A percentile compares a stretch with the other conserved stretches of the same genome.
phyloP scores from a whole-genome alignment of 2,797 vertebrate genomes.

The Brotula barbata region DNA sequence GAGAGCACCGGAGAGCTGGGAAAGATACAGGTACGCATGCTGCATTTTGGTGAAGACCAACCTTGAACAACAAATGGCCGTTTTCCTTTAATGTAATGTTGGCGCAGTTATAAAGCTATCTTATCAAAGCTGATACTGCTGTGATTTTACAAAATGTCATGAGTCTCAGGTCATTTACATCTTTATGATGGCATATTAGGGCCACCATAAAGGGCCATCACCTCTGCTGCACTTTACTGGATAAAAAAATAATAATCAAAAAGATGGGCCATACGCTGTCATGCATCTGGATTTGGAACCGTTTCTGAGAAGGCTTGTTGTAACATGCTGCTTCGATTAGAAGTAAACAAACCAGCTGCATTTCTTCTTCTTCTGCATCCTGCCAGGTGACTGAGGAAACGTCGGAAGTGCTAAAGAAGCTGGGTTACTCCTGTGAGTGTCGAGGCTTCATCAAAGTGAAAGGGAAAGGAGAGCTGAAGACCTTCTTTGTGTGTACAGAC shows the following conservation, averaged over 20 bases:
- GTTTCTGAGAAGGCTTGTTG: too few species aligned
- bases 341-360: too few species aligned
- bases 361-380: neutral
- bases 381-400: slow-evolving; percentile 94
- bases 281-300: too few species aligned
- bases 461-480: slow-evolving; percentile 95
- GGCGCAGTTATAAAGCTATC: neutral
- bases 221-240: too few species aligned
- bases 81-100: neutral
- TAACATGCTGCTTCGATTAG: too few species aligned
- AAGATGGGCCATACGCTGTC: too few species aligned
- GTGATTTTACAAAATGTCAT: too few species aligned
- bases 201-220: too few species aligned
- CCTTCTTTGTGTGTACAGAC: slow-evolving; percentile 96
- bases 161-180: too few species aligned
- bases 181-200: too few species aligned
- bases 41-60: too few species aligned
- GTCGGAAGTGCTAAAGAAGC: slow-evolving; percentile 80
- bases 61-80: neutral
- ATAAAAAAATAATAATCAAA: too few species aligned
- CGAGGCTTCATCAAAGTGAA: slow-evolving; percentile 95
- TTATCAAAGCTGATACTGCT: neutral
- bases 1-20: slow-evolving; percentile 96
- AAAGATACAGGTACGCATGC: slow-evolving; percentile 98
- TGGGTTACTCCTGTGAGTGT: slow-evolving; percentile 95